phyloP scores from a whole-genome alignment of 1,140 invertebrate species.

The Meloidogyne exigua region DNA sequence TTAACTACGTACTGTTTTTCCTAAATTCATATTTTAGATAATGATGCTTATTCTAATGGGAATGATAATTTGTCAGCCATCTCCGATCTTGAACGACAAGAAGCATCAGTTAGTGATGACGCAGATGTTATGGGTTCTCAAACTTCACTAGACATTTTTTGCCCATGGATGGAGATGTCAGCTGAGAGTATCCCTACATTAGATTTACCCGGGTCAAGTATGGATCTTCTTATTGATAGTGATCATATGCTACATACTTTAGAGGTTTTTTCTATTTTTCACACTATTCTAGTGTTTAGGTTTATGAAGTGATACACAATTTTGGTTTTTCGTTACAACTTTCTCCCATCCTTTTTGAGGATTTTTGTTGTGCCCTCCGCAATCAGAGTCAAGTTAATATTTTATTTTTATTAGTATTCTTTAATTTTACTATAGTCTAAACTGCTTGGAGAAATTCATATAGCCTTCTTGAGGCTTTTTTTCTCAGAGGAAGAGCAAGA shows the following conservation, averaged over 20 bases:
- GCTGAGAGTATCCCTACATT: slow-evolving; percentile 32
- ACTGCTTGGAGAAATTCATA: slow-evolving; percentile 48
- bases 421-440: slow-evolving; percentile 25
- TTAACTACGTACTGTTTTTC: slow-evolving; percentile 6
- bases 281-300: slow-evolving; percentile 24
- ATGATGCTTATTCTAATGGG: not conserved
- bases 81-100: slow-evolving; percentile 9
- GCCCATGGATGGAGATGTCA: slow-evolving; percentile 34
- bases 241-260: slow-evolving; percentile 39
- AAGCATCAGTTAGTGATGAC: not conserved
- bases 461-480: slow-evolving; percentile 45
- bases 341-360: slow-evolving; percentile 51
- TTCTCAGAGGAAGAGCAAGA: slow-evolving; percentile 52
- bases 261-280: slow-evolving; percentile 33
- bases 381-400: slow-evolving; percentile 12
- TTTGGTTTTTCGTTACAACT: slow-evolving; percentile 41
- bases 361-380: slow-evolving; percentile 48
- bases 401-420: slow-evolving; percentile 8
- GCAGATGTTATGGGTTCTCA: not conserved
- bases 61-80: not conserved
- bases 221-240: slow-evolving; percentile 41
- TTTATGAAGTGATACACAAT: slow-evolving; percentile 43
- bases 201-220: slow-evolving; percentile 32
- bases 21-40: not conserved
- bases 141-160: slow-evolving; percentile 26